Base-by-base conservation (phyloP, 2,888 invertebrate species). In the Latrodectus hesperus region DNA sequence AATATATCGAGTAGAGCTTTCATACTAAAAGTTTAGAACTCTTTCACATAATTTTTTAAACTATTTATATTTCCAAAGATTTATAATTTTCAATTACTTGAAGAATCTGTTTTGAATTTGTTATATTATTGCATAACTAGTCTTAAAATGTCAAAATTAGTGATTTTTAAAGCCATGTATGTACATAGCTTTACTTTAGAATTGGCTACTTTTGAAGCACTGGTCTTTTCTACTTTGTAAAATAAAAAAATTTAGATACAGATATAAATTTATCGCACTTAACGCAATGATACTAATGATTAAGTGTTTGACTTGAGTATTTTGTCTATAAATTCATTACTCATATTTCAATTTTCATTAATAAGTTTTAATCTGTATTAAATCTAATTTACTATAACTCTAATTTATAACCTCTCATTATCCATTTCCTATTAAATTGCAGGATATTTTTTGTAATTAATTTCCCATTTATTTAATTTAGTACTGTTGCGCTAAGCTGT, bases 161-260 rank as follows among this genome's bases (percentile, higher is more conserved):
- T 22, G 22, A 26, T 1, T 55, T 2, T 22, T 9, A 22, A n/a
- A 73, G 26, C 22, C 73, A 73, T 53, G 11, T 16, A 17, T 73
- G 73, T 73, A 73, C 11, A 73, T 73, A 73, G 55, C 73, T 73
- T 53, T 73, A 53, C 17, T 22, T 55, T 73, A 73, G 73, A 55
- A 71, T 38, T 38, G 38, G 17, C 22, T 52, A 55, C 55, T 16
- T 72, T 73, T 53, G 16, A 22, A 26, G 17, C 17, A 12, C 26
- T 22, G 26, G 55, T 73, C 53, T 73, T 73, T 11, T 73, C 53
- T 73, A 53, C 26, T 73, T 22, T 22, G 55, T 12, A 71, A 38
- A 55, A 22, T 14, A 53, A 73, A 53, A 55, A 4, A 73, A 17
- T n/a, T n/a, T 16, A 16, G 26, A 11, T 53, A 17, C 22, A 53